Conservation (phyloP, 2,888 invertebrate genomes). For the Microchrysa polita region DNA sequence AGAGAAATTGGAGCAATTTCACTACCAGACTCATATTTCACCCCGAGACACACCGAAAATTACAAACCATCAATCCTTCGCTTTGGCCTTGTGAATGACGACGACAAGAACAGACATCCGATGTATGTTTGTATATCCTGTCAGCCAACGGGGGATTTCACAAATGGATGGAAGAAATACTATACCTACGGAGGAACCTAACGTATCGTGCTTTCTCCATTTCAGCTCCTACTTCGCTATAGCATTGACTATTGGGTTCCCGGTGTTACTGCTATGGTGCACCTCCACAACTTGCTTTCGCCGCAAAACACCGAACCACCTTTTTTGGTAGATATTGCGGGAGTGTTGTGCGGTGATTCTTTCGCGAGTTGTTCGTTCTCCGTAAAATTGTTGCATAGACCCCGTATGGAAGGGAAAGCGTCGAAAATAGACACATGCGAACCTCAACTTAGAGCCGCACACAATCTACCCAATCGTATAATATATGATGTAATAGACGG, state of each 20-base stretch:
- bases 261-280: not conserved
- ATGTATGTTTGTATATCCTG: conserved; percentile 34
- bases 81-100: conserved; percentile 45
- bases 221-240: too few relatives aligned
- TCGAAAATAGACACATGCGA: too few relatives aligned
- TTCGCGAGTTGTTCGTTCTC: too few relatives aligned
- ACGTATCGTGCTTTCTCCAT: conserved; percentile 2
- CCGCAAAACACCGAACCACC: not conserved
- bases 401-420: not conserved
- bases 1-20: conserved; percentile 46
- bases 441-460: not conserved
- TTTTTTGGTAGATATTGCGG: conserved; percentile 1
- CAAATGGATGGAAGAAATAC: conserved; percentile 20
- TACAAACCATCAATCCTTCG: conserved; percentile 47
- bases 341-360: not conserved
- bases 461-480: conserved; percentile 26
- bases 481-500: conserved; percentile 41
- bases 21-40: conserved; percentile 47
- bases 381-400: conserved; percentile 26
- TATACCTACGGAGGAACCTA: too few relatives aligned
- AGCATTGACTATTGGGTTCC: too few relatives aligned
- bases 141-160: conserved; percentile 32
- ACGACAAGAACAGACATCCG: conserved; percentile 46
- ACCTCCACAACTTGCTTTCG: not conserved
- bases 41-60: conserved; percentile 47